Evolutionary conservation across 2,888 invertebrate species (phyloP).

Genomic region (Tenthredo livida): DNA sequence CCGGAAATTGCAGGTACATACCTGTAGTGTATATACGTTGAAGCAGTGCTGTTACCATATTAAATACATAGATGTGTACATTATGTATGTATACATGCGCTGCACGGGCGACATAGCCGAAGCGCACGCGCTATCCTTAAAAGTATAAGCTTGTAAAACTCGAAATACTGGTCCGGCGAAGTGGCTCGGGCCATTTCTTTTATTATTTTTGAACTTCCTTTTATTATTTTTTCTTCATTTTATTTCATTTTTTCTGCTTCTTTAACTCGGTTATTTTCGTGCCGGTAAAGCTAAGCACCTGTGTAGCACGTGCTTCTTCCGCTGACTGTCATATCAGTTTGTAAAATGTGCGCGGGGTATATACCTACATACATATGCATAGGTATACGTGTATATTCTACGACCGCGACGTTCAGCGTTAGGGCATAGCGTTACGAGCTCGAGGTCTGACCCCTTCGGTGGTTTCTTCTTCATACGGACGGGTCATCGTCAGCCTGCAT

Average conservation of each 20-base stretch:
- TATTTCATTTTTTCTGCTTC: slow-evolving; percentile 15
- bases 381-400: neutral
- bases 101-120: neutral
- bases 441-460: slow-evolving; percentile 27
- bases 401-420: slow-evolving; percentile 57
- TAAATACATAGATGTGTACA: neutral
- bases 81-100: neutral
- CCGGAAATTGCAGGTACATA: slow-evolving; percentile 62
- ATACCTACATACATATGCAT: neutral
- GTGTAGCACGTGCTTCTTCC: slow-evolving; percentile 54
- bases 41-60: slow-evolving; percentile 19
- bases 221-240: slow-evolving; percentile 18
- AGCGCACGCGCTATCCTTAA: slow-evolving; percentile 46
- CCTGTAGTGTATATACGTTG: neutral
- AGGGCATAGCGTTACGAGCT: slow-evolving; percentile 61
- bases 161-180: slow-evolving; percentile 69
- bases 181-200: slow-evolving; percentile 62
- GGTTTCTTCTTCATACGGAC: slow-evolving; percentile 55
- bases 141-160: slow-evolving; percentile 61
- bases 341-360: slow-evolving; percentile 48
- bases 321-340: slow-evolving; percentile 6
- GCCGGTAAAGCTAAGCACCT: slow-evolving; percentile 36
- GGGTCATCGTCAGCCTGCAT: slow-evolving; percentile 43
- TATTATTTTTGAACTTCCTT: slow-evolving; percentile 60
- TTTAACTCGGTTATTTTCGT: slow-evolving; percentile 49